Evolutionary conservation across 2,888 invertebrate species (phyloP).

Genomic region (Sipunculus nudus): DNA sequence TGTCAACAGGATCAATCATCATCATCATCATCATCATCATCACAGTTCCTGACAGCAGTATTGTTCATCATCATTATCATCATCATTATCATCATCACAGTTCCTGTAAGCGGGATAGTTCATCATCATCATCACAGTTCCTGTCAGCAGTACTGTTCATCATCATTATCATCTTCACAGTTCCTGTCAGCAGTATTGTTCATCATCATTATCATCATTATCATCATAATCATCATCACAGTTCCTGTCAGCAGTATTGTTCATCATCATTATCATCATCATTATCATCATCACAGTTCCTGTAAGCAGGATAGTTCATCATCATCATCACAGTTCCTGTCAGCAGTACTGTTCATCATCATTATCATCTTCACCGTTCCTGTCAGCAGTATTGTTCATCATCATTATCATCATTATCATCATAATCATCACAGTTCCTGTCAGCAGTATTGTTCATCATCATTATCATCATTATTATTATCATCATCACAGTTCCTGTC

Average conservation of each 20-base stretch:
- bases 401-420: conserved; percentile 2
- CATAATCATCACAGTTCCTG: neutral
- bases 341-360: no score
- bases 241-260: no score
- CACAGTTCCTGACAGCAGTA: no score
- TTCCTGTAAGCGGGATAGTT: neutral
- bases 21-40: conserved; percentile 4
- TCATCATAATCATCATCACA: conserved; percentile 1
- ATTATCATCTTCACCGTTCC: conserved; percentile 18
- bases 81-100: conserved; percentile 7
- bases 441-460: no score
- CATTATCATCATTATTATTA: conserved; percentile 17
- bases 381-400: neutral
- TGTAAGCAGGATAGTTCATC: conserved; percentile 1
- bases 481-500: neutral
- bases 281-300: neutral
- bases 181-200: neutral
- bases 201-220: conserved; percentile 5
- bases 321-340: conserved; percentile 21
- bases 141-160: no score
- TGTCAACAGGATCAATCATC: neutral
- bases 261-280: conserved; percentile 19
- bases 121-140: conserved; percentile 18
- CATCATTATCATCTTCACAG: conserved; percentile 18
- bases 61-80: conserved; percentile 16